Conservation (phyloP, 1,140 invertebrate species). For the Chymomyza costata region DNA sequence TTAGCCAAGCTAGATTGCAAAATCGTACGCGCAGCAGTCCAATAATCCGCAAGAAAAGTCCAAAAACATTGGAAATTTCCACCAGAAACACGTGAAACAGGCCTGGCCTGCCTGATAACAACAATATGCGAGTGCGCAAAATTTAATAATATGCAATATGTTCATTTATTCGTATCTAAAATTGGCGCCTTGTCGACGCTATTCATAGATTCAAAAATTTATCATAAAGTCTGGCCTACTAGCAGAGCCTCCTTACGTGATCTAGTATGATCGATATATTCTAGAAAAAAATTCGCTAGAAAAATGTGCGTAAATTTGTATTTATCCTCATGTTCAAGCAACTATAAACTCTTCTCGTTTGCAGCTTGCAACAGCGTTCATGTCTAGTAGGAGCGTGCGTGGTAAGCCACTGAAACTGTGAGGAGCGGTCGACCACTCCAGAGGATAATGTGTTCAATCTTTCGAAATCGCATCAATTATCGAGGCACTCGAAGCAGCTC, state of each 20-base stretch:
- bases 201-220: constrained; percentile 74
- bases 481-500: constrained; percentile 52
- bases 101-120: not conserved
- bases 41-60: constrained; percentile 40
- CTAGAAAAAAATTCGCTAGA: constrained; percentile 5
- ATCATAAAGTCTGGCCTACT: constrained; percentile 52
- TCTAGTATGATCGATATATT: constrained; percentile 9
- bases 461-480: constrained; percentile 73
- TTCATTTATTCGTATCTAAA: constrained; percentile 61
- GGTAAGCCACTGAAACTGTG: constrained; percentile 24
- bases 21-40: constrained; percentile 27
- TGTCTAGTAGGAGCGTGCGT: constrained; percentile 29
- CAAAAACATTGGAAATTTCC: constrained; percentile 13
- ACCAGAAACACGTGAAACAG: constrained; percentile 5
- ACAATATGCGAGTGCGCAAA: constrained; percentile 37
- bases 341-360: constrained; percentile 15
- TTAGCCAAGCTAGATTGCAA: constrained; percentile 38
- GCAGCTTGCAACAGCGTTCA: constrained; percentile 13
- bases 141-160: no score
- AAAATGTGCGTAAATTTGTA: constrained; percentile 40
- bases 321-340: constrained; percentile 13
- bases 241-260: constrained; percentile 50
- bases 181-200: constrained; percentile 47
- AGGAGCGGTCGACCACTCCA: constrained; percentile 27
- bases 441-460: constrained; percentile 72